These are phyloP conservation scores for Conus canariensis DNA, from an alignment of 2,888 invertebrate genomes.

Conservation along the genomic window DNA sequence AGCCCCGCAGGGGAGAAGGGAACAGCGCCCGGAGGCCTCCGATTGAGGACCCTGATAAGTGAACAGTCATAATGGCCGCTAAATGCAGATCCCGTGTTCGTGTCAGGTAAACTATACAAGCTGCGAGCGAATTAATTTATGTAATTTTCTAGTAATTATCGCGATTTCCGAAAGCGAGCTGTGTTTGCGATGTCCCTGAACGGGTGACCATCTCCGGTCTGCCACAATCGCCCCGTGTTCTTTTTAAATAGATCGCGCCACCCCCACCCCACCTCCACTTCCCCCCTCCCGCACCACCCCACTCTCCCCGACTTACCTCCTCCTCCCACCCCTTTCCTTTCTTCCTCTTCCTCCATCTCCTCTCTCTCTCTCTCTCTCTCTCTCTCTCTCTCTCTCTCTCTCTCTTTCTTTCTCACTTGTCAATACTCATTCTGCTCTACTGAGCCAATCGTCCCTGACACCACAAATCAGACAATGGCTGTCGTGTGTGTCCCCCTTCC, in stretches of 20 bases:
- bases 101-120: slow-evolving; percentile 48
- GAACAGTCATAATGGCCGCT: slow-evolving; percentile 46
- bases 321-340: neutral
- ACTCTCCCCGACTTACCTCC: neutral
- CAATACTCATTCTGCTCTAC: neutral
- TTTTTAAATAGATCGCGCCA: neutral
- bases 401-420: neutral
- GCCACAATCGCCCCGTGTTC: slow-evolving; percentile 5
- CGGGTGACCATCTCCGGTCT: slow-evolving; percentile 39
- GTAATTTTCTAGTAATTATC: slow-evolving; percentile 46
- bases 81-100: slow-evolving; percentile 50
- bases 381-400: too few species aligned
- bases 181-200: slow-evolving; percentile 37
- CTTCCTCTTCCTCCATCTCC: neutral
- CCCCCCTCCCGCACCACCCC: neutral
- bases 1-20: slow-evolving; percentile 15
- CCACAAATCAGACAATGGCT: neutral
- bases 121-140: slow-evolving; percentile 46
- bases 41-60: slow-evolving; percentile 42
- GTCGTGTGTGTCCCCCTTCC: too few species aligned
- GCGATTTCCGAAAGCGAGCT: slow-evolving; percentile 42
- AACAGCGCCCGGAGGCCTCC: slow-evolving; percentile 32
- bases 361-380: slow-evolving; percentile 18
- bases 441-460: too few species aligned
- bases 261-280: neutral